Evolutionary conservation across 2,113 vertebrate species (phyloP), one percentile per base, ranked within the genome.

Genomic region (Peromyscus maniculatus): DNA sequence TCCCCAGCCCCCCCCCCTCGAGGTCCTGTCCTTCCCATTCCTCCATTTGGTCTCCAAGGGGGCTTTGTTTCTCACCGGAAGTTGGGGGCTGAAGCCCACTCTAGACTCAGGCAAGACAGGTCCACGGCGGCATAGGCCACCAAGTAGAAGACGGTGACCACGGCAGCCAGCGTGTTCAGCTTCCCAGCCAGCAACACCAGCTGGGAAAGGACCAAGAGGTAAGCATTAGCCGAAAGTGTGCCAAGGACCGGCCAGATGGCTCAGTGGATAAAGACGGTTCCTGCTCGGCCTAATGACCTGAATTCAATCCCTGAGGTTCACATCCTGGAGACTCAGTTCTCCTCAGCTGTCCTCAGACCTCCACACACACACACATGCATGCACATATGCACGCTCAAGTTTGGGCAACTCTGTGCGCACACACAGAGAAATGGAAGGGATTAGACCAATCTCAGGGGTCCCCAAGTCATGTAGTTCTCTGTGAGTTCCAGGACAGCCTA

Each of bases 81-180:
- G 97, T 98, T 98, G 62, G 98, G 98, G 46, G 98, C 98, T 0
- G 98, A 98, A 9, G 98, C 98, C 98, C 98, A 98, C 72, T 98
- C 98, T 57, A 98, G 94, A 49, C 98, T 97, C 71, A 98, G 86
- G 64, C 98, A 98, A 15, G 98, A 98, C 74, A 98, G 87, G 94
- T 98, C 98, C 91, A 98, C 98, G 0, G 98, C 98, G 0, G 98
- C 98, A 19, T 98, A 98, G 28, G 98, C 98, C 93, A 98, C 98
- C 95, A 98, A 87, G 97, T 98, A 98, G 97, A 98, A 98, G 59
- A 98, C 98, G 0, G 98, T 98, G 91, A 98, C 98, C 36, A 98
- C 98, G 0, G 98, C 98, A 0, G 98, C 98, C 79, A 98, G 71
- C 1, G 98, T 98, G 78, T 98, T 98, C 69, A 98, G 94, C 77